phyloP scores from a whole-genome alignment of 2,888 invertebrate species.

The Odontothrips loti region DNA sequence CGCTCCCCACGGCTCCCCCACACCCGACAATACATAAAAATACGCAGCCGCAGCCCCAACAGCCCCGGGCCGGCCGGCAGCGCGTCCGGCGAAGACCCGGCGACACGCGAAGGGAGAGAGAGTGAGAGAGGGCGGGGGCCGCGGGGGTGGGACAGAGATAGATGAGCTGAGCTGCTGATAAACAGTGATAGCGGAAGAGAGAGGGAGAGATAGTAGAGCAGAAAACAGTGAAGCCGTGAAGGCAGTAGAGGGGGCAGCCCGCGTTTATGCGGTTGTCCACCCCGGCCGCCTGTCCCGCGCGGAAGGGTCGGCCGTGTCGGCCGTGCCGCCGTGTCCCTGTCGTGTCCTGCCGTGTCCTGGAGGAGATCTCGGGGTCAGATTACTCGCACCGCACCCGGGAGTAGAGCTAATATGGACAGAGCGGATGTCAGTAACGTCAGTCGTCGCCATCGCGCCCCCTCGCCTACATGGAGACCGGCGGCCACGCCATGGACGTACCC shows the following conservation, averaged over 20 bases:
- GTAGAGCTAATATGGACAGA: neutral
- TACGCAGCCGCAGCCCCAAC: neutral
- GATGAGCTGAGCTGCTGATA: neutral
- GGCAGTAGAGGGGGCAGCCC: neutral
- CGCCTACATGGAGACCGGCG: too few species aligned
- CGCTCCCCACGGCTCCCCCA: neutral
- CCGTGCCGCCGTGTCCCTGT: neutral
- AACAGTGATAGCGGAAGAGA: conserved; percentile 18
- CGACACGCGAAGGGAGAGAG: conserved; percentile 17
- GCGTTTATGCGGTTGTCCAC: conserved; percentile 11
- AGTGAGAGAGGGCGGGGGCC: neutral
- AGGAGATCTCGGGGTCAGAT: neutral
- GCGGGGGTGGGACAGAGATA: neutral
- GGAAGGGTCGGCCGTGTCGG: neutral
- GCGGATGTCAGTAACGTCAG: neutral
- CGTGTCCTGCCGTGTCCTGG: neutral
- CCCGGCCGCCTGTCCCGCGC: neutral
- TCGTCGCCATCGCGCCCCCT: too few species aligned
- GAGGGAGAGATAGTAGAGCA: neutral
- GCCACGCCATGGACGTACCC: too few species aligned
- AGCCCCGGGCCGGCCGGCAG: neutral
- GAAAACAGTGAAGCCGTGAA: neutral
- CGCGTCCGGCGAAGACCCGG: neutral
- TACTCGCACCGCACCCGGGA: too few species aligned
- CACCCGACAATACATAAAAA: conserved; percentile 11